A percentile compares a stretch with the other conserved stretches of the same genome.
These are phyloP conservation scores for Peromyscus melanophrys DNA, from an alignment of 2,797 vertebrate species.

Conservation along the genomic window DNA sequence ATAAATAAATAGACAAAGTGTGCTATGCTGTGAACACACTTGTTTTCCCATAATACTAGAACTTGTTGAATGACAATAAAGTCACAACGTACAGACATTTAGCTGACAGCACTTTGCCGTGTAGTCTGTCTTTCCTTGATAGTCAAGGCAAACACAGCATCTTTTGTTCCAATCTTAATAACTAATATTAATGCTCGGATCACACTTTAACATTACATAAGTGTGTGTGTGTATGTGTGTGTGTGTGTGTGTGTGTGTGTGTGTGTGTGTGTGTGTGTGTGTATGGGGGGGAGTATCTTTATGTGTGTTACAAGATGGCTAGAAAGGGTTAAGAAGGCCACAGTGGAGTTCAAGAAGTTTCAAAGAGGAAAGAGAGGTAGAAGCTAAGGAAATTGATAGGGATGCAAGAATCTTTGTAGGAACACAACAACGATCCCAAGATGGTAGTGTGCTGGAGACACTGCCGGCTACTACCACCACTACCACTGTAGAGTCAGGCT, in stretches of 20 bases:
- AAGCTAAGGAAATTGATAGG: neutral
- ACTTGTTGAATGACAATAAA: neutral
- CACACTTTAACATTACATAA: neutral
- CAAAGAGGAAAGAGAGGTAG: neutral
- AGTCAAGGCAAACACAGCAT: neutral
- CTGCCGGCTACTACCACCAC: accelerated
- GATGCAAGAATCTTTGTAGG: neutral
- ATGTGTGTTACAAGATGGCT: neutral
- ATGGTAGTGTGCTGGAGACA: neutral
- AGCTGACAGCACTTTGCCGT: neutral
- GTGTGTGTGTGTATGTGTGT: neutral
- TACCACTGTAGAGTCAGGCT: no score
- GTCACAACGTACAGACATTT: neutral
- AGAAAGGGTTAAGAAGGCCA: neutral
- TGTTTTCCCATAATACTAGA: neutral
- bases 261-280: no score
- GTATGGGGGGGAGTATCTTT: neutral
- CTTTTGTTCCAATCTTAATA: neutral
- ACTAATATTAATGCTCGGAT: neutral
- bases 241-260: no score
- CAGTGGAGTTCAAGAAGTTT: neutral
- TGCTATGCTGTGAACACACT: neutral
- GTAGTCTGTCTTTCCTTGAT: neutral
- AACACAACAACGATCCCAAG: neutral
- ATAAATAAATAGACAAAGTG: neutral